Percentiles rank a stretch among this genome's conserved stretches.
These are phyloP conservation scores for Tribolium castaneum DNA, from an alignment of 1,140 invertebrate genomes.

Conservation along the genomic window DNA sequence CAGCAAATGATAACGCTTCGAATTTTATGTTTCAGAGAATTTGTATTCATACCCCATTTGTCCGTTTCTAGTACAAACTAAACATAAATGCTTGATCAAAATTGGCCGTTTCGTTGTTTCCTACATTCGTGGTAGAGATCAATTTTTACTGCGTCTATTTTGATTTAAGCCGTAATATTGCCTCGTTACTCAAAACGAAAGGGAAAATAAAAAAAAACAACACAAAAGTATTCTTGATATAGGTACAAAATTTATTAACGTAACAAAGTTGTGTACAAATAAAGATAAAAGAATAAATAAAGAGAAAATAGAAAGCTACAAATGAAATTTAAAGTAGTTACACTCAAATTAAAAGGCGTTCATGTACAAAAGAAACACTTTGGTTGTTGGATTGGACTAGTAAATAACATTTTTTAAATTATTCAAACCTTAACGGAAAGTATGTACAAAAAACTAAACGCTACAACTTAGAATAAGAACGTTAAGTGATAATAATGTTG, in stretches of 20 bases:
- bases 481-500: conserved; percentile 33
- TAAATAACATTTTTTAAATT: conserved; percentile 52
- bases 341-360: conserved; percentile 37
- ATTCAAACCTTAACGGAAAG: conserved; percentile 41
- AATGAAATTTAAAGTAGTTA: conserved; percentile 33
- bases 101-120: background rate
- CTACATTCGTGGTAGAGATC: background rate
- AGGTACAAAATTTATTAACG: conserved; percentile 32
- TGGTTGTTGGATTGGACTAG: conserved; percentile 63
- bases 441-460: conserved; percentile 36
- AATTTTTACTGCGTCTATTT: too few species aligned
- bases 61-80: conserved; percentile 47
- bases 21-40: conserved; percentile 33
- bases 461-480: conserved; percentile 26
- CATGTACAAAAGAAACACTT: conserved; percentile 57
- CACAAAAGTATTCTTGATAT: conserved; percentile 3
- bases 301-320: conserved; percentile 34
- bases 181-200: background rate
- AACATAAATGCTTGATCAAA: background rate
- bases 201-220: background rate
- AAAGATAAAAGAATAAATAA: conserved; percentile 39
- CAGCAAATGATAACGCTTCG: conserved; percentile 15
- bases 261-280: conserved; percentile 33
- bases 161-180: too few species aligned
- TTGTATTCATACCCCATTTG: conserved; percentile 60